A percentile compares a stretch with the other conserved stretches of the same genome.
phyloP scores from a whole-genome alignment of 2,113 vertebrate genomes.

The Ageneiosus marmoratus region DNA sequence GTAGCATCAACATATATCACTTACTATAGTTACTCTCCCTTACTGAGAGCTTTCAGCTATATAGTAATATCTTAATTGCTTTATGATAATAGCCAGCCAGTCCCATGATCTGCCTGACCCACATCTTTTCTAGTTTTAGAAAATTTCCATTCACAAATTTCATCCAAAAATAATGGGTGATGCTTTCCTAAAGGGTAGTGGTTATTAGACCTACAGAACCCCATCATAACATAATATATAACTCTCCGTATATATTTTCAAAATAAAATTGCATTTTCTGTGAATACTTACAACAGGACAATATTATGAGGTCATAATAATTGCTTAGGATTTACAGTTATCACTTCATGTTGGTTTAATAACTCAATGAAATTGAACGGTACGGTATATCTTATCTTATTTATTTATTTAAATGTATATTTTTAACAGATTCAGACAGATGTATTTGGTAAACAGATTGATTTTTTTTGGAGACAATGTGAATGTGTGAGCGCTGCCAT shows the following conservation, averaged over 20 bases:
- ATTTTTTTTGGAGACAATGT: background rate
- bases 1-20: background rate
- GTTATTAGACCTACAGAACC: background rate
- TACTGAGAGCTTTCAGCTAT: background rate
- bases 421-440: background rate
- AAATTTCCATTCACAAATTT: background rate
- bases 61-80: background rate
- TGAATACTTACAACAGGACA: background rate
- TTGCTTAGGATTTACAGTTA: background rate
- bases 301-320: background rate
- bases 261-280: background rate
- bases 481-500: conserved; percentile 39
- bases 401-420: background rate
- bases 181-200: background rate
- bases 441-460: background rate
- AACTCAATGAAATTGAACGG: background rate
- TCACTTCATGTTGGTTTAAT: background rate
- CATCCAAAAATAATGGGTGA: background rate
- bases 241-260: background rate
- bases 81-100: no score
- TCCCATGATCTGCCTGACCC: no score
- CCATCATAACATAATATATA: background rate
- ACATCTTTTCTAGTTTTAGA: background rate
- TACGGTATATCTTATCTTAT: background rate
- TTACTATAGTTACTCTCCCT: background rate